These are phyloP conservation scores for Thaumatotibia leucotreta DNA, from an alignment of 1,140 invertebrate genomes.

Conservation along the genomic window DNA sequence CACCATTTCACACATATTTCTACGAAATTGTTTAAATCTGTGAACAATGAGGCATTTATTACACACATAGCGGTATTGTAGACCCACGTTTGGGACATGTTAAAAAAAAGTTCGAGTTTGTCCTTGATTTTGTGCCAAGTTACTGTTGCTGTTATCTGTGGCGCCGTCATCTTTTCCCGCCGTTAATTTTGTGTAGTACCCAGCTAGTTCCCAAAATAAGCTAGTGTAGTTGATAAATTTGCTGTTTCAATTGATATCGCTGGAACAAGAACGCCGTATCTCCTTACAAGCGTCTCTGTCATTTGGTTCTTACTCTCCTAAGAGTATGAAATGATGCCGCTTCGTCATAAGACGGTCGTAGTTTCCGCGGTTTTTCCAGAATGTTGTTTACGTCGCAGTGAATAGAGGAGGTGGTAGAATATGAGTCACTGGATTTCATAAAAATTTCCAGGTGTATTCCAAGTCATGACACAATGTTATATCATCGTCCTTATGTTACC, in stretches of 20 bases:
- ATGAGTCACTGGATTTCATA: neutral
- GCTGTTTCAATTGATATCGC: neutral
- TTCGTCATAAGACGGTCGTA: neutral
- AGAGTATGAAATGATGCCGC: neutral
- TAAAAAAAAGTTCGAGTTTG: neutral
- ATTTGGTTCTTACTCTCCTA: neutral
- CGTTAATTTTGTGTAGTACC: neutral
- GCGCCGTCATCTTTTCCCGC: neutral
- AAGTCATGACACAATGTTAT: neutral
- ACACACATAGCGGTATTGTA: conserved; percentile 11
- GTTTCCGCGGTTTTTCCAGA: neutral
- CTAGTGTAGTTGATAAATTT: neutral
- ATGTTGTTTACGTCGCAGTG: neutral
- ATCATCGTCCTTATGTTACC: neutral
- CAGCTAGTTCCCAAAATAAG: neutral
- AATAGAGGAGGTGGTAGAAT: neutral
- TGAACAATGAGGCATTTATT: conserved; percentile 5
- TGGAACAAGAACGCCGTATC: neutral
- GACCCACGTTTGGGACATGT: neutral
- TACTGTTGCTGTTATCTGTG: neutral
- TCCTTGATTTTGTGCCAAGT: neutral
- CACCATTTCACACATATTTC: conserved; percentile 15
- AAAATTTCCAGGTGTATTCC: neutral
- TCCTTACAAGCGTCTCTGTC: neutral
- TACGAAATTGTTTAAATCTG: conserved; percentile 1